Conservation (phyloP, 2,797 vertebrate genomes). For the Xiphorhynchus erythropygius region DNA sequence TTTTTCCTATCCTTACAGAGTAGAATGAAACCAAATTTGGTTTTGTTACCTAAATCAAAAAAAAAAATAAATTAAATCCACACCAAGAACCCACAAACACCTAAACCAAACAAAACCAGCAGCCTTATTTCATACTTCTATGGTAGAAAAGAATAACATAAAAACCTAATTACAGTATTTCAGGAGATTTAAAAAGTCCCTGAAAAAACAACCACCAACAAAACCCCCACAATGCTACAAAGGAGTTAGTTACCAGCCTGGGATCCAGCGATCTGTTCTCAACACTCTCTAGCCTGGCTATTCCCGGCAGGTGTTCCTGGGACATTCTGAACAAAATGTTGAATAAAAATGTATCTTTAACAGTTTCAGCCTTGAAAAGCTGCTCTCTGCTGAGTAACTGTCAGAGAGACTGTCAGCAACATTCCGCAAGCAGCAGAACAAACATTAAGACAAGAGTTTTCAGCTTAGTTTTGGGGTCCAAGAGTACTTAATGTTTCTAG, state of each 20-base stretch:
- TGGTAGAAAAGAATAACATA: not conserved
- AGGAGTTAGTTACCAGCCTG: not conserved
- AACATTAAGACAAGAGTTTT: constrained; percentile 17
- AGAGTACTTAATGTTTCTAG: not conserved
- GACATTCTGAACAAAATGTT: constrained; percentile 42
- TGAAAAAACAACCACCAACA: not conserved
- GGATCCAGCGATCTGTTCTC: not conserved
- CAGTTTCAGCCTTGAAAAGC: constrained; percentile 42
- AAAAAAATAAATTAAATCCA: not conserved
- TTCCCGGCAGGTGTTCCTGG: constrained; percentile 35
- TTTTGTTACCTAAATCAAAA: not conserved
- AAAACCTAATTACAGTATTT: not conserved
- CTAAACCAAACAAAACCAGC: not conserved
- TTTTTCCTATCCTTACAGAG: not conserved
- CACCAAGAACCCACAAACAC: not conserved
- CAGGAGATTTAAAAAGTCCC: not conserved
- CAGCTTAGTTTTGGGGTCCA: not conserved
- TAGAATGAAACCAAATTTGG: not conserved
- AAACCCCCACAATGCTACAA: not conserved
- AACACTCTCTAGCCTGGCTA: not conserved
- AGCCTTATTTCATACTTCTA: not conserved
- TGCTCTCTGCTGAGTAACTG: constrained; percentile 49
- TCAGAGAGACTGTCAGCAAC: constrained; percentile 43
- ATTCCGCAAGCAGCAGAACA: constrained; percentile 51
- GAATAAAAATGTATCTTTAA: constrained; percentile 46